Percentiles rank a stretch among this genome's conserved stretches.
These are phyloP conservation scores for Desmophyllum pertusum DNA, from an alignment of 92 coral and sea anemone genomes.

Conservation along the genomic window DNA sequence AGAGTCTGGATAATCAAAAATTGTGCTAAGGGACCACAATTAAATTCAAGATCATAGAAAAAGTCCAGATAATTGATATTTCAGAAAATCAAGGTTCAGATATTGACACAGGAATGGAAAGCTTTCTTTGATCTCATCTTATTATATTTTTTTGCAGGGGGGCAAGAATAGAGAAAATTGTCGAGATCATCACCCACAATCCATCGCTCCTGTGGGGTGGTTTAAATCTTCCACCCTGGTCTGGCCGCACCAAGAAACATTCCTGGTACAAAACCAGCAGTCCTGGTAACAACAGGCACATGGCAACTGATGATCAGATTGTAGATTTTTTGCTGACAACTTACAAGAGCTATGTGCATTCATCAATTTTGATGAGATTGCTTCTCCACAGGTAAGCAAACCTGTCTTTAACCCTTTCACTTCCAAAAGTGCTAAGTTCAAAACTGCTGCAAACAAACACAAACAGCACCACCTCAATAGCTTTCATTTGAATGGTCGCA, in stretches of 20 bases:
- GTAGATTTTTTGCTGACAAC: constrained; percentile 89
- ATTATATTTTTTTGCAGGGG: constrained; percentile 59
- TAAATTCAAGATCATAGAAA: too few relatives aligned
- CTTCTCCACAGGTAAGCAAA: constrained; percentile 74
- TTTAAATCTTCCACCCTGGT: constrained; percentile 66
- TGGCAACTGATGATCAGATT: constrained; percentile 85
- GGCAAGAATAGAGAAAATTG: constrained; percentile 79
- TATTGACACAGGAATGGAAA: too few relatives aligned
- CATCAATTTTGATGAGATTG: constrained; percentile 78
- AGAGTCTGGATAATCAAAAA: too few relatives aligned
- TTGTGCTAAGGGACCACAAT: too few relatives aligned
- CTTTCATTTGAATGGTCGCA: not conserved
- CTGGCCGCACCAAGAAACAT: constrained; percentile 67
- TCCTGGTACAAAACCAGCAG: constrained; percentile 58
- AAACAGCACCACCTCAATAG: too few relatives aligned
- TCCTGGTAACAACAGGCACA: constrained; percentile 48
- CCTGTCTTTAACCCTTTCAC: not conserved
- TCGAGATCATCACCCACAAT: constrained; percentile 80
- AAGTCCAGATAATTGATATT: too few relatives aligned
- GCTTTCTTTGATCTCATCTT: not conserved
- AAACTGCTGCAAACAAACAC: too few relatives aligned
- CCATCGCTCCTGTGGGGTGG: constrained; percentile 97
- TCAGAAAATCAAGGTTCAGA: too few relatives aligned
- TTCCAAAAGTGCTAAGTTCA: too few relatives aligned
- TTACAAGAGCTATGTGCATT: constrained; percentile 83